These are phyloP conservation scores for Craniophora ligustri DNA, from an alignment of 2,888 invertebrate species.

Conservation along the genomic window DNA sequence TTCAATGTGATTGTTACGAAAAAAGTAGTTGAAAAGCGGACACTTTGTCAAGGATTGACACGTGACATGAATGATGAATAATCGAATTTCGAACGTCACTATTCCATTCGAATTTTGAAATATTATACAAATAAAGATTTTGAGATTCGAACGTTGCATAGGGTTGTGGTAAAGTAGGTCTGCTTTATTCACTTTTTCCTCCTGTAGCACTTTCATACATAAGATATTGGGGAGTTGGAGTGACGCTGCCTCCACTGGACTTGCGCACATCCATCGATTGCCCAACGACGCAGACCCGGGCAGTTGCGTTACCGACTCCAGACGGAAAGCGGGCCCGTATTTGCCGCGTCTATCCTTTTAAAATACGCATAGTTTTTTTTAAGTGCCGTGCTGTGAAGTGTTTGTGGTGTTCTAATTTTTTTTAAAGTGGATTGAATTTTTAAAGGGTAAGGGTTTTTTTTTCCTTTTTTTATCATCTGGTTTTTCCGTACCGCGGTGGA, in stretches of 20 bases:
- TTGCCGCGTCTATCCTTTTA: slow-evolving; percentile 64
- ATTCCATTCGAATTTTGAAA: slow-evolving; percentile 7
- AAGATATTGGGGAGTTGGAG: slow-evolving; percentile 81
- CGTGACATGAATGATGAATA: slow-evolving; percentile 43
- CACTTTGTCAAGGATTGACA: slow-evolving; percentile 30
- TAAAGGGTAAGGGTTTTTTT: slow-evolving; percentile 51
- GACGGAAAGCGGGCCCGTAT: slow-evolving; percentile 59
- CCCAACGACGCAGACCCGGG: slow-evolving; percentile 71
- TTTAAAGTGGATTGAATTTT: slow-evolving; percentile 51
- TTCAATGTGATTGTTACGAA: slow-evolving; percentile 33
- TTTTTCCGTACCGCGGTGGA: neutral
- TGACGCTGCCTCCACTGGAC: slow-evolving; percentile 73
- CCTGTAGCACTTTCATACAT: slow-evolving; percentile 83
- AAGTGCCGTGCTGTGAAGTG: slow-evolving; percentile 64
- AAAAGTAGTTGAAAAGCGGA: slow-evolving; percentile 44
- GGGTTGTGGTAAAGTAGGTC: slow-evolving; percentile 23
- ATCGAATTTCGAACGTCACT: slow-evolving; percentile 8
- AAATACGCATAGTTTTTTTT: slow-evolving; percentile 78
- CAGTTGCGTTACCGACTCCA: slow-evolving; percentile 74
- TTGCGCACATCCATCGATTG: slow-evolving; percentile 85
- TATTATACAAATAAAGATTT: slow-evolving; percentile 1
- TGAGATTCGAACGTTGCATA: slow-evolving; percentile 14
- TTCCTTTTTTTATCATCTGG: slow-evolving; percentile 5
- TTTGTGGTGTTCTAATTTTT: slow-evolving; percentile 46
- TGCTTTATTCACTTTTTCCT: slow-evolving; percentile 76